Base-by-base conservation (phyloP, 2,113 vertebrate species). In the Antidorcas marsupialis region DNA sequence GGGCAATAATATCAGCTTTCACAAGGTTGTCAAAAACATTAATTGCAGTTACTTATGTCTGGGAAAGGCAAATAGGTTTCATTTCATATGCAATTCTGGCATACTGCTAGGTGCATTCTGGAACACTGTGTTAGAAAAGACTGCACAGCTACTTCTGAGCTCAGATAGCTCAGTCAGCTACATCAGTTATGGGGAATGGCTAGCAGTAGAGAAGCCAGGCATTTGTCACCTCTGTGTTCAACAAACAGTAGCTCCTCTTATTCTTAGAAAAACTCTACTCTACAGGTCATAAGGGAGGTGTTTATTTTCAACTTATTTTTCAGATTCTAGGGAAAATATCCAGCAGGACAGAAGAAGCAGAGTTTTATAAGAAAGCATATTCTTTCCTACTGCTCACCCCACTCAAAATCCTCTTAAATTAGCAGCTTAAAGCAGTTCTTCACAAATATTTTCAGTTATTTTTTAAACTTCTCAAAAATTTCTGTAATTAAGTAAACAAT, bases 271-370 rank as follows among this genome's bases (percentile, higher is more conserved):
- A 93, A 79, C 7, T 15, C 74, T 78, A 52, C 17, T 39, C 91
- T 55, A 14, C 23, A 53, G 16, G n/a, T 23, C 82, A 76, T 91
- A 85, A 89, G 16, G 50, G 57, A 87, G 28, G 27, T 33, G 12
- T 57, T 74, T 84, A 89, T 78, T 91, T 89, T 53, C 92, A 91
- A 92, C 50, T 88, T 87, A 57, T 87, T 95, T 89, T 95, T 89
- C 81, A 97, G 50, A 52, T 81, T 62, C 52, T 55, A 76, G 19
- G 50, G 39, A 21, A 5, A 94, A 94, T 25, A 95, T 16, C 47
- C 23, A 91, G 36, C 12, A 82, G 84, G 13, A 60, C 2, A 89
- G 81, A 93, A 78, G 50, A 14, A 93, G 23, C 33, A 94, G n/a
- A 97, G 91, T 78, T n/a, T n/a, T 39, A n/a, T 47, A 30, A 89